Evolutionary conservation across 1,140 invertebrate genomes (phyloP), one percentile per base, ranked within the genome.

Genomic region (Cherax quadricarinatus): DNA sequence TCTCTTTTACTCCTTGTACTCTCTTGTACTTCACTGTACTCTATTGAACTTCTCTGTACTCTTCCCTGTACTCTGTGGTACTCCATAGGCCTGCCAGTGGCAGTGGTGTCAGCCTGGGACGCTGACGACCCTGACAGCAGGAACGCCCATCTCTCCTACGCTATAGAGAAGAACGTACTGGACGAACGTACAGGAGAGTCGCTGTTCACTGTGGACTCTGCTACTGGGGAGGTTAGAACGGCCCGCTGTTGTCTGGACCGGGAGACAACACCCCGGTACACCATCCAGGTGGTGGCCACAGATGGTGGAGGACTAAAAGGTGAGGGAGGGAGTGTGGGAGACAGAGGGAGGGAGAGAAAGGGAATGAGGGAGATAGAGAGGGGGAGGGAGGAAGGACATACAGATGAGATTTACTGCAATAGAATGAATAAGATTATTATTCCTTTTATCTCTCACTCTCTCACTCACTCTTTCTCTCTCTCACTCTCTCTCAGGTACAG

Each of bases 81-180:
- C n/a, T 18, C 81, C 10, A 48, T 60, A 85, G 83, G 41, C 60
- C 18, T 66, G 62, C 18, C 83, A 18, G 83, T 85, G 62, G 83
- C 70, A 4, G 4, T 85, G 30, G 83, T 85, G 24, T 48, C 83
- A 7, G 83, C 83, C 24, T 70, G 83, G 83, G 83, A 85, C 62
- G 12, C 60, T 48, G 83, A 85, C 24, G 83, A 85, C 83, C 30
- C 83, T 2, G 3, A 4, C n/a, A 66, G 60, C 30, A 70, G 83
- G 30, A 85, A 85, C 62, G 83, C 83, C 18, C 83, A 30, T 7
- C 60, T 85, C 24, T 57, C 60, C 83, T 85, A 85, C 83, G n/a
- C 57, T 57, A 85, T 85, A 30, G 83, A 85, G 83, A 85, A 85
- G 62, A 85, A 85, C 62, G 83, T 85, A 30, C 21, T 85, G 24